Base-by-base conservation (phyloP, 1,140 invertebrate genomes). In the Sinella curviseta region DNA sequence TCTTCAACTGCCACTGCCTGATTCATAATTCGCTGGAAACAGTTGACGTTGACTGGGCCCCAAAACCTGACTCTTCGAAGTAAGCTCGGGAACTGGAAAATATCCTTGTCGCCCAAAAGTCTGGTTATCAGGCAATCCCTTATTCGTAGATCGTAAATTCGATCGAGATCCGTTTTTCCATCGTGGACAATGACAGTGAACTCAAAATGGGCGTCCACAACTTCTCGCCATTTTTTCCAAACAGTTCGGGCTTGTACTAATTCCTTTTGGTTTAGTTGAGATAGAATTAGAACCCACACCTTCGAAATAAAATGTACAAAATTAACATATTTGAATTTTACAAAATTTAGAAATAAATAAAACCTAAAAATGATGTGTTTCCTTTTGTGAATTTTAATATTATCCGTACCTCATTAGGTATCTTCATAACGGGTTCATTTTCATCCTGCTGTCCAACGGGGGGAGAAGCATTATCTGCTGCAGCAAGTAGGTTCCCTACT, bases 261-360 rank as follows among this genome's bases (percentile, higher is more conserved):
- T 14, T 80, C 78, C 39, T 80, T 80, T 60, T 76, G 78, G 17
- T 74, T 54, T 24, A 77, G 26, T 14, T 65, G 78, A 17, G 78
- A 34, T 28, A 80, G 39, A 57, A 79, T 79, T 2, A 74, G 54
- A 20, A 79, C 78, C 31, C 73, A 79, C 4, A 79, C 74, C 78
- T 79, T 33, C 3, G 60, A 60, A 26, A 48, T 8, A 4, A 65
- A 65, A 67, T 28, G 34, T 26, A 67, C 39, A 8, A 1, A 97
- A 17, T 65, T 26, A 8, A 65, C 8, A 26, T 26, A 65, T 26
- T n/a, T 20, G 20, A 48, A 20, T 48, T 12, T 20, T 8, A 48
- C 39, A 48, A n/a, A n/a, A n/a, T n/a, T n/a, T n/a, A n/a, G n/a
- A n/a, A n/a, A n/a, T n/a, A n/a, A n/a, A n/a, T n/a, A n/a, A n/a